Evolutionary conservation across 2,113 vertebrate genomes (phyloP), one percentile per base, ranked within the genome.

Genomic region (Coracopsis vasa): DNA sequence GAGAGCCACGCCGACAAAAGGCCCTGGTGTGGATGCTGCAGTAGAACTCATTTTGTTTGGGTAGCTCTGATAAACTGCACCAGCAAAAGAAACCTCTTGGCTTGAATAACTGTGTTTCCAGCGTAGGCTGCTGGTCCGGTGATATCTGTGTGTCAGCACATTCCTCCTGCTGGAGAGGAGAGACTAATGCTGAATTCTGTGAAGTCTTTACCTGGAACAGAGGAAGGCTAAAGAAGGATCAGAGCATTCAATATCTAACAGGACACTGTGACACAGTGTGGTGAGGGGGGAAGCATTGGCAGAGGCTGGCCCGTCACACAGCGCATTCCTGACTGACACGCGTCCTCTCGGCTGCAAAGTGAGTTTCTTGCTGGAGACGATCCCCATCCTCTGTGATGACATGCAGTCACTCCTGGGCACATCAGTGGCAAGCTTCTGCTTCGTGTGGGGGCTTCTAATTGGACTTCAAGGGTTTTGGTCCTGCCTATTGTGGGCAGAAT

Each of bases 131-230:
- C 91, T 66, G 88, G 66, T 42, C 23, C 4, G 0, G 89, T 1
- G 31, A 60, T 92, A 92, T 78, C 80, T 84, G 66, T 60, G 44
- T 92, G 92, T 96, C 95, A 96, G 95, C 92, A 96, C 92, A 94
- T 92, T 96, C 80, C 88, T 96, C 41, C 83, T 95, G 78, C 69
- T 48, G 65, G 24, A 84, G 80, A 93, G n/a, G 42, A 74, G 16
- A 95, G 69, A 72, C 62, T 53, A 21, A 44, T 7, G 51, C 51
- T 11, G 4, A 62, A 87, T 84, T 80, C 77, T 69, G 80, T 69
- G 27, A n/a, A 78, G 77, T 45, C 65, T 74, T 78, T 33, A 95
- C 95, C 96, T 95, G 91, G 51, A 18, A 37, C 8, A 87, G 69
- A 87, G 51, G 47, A 72, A 91, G 27, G 69, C 39, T 65, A 28